Conservation (phyloP, 1,140 invertebrate genomes). For the Agrilus planipennis region DNA sequence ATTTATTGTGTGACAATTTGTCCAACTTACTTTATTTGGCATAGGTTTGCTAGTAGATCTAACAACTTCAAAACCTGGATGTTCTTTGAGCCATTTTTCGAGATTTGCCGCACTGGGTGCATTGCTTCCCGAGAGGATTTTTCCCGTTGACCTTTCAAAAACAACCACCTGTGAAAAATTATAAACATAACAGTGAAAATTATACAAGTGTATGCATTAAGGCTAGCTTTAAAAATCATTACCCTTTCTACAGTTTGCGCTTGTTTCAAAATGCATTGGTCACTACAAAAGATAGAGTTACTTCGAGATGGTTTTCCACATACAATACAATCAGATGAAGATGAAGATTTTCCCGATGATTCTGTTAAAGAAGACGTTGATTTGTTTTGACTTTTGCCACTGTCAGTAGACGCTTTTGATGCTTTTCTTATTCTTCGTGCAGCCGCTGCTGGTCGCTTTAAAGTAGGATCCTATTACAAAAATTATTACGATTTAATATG, state of each 20-base stretch:
- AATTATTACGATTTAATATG: conserved; percentile 4
- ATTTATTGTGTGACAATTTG: no score
- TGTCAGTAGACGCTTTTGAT: conserved; percentile 25
- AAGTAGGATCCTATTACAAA: conserved; percentile 21
- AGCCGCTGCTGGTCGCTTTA: conserved; percentile 28
- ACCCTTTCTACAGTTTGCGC: conserved; percentile 56
- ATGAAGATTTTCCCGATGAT: neutral
- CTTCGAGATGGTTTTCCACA: conserved; percentile 58
- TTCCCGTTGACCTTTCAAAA: conserved; percentile 65
- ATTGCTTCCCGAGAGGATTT: conserved; percentile 57
- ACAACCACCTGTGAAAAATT: conserved; percentile 42
- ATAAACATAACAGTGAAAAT: neutral
- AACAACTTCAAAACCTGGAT: conserved; percentile 76
- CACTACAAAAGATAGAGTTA: conserved; percentile 76
- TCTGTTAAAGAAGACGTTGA: neutral
- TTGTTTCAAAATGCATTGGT: conserved; percentile 74
- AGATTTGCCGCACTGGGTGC: conserved; percentile 69
- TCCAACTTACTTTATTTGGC: conserved; percentile 18
- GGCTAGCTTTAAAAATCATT: no score
- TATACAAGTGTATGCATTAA: neutral
- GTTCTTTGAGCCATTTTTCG: conserved; percentile 69
- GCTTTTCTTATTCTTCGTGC: conserved; percentile 30
- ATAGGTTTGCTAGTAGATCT: conserved; percentile 41
- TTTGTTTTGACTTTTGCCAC: conserved; percentile 13
- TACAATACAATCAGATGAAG: conserved; percentile 44